These are phyloP conservation scores for Eurosta solidaginis DNA, from an alignment of 1,140 invertebrate genomes.

Conservation along the genomic window DNA sequence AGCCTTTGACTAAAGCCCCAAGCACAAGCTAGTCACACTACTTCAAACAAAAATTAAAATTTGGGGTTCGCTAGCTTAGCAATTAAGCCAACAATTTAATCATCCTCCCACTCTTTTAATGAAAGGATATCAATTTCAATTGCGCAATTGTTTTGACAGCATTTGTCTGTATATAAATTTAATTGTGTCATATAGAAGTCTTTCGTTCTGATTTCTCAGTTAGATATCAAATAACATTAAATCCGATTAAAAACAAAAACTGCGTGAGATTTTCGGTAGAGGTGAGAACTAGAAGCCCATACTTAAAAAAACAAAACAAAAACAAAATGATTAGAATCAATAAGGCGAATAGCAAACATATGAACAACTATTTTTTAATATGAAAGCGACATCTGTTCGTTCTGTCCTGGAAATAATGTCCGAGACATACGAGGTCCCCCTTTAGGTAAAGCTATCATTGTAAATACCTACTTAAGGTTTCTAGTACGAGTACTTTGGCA, in stretches of 20 bases:
- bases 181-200: background rate
- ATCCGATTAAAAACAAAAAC: background rate
- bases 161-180: background rate
- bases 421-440: too few relatives aligned
- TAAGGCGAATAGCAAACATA: too few relatives aligned
- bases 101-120: slow-evolving; percentile 1
- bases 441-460: too few relatives aligned
- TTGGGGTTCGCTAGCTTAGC: background rate
- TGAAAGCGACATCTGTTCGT: too few relatives aligned
- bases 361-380: too few relatives aligned
- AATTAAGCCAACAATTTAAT: slow-evolving; percentile 21
- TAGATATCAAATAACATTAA: background rate
- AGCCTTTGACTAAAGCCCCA: background rate
- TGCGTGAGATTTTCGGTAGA: background rate
- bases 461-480: too few relatives aligned
- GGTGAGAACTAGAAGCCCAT: too few relatives aligned
- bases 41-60: too few relatives aligned
- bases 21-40: background rate
- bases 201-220: background rate
- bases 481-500: too few relatives aligned
- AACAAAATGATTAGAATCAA: too few relatives aligned
- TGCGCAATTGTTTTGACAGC: slow-evolving; percentile 26
- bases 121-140: slow-evolving; percentile 27
- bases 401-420: too few relatives aligned
- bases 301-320: too few relatives aligned